Base-by-base conservation (phyloP, 2,888 invertebrate genomes). In the Leptogaster cylindrica region DNA sequence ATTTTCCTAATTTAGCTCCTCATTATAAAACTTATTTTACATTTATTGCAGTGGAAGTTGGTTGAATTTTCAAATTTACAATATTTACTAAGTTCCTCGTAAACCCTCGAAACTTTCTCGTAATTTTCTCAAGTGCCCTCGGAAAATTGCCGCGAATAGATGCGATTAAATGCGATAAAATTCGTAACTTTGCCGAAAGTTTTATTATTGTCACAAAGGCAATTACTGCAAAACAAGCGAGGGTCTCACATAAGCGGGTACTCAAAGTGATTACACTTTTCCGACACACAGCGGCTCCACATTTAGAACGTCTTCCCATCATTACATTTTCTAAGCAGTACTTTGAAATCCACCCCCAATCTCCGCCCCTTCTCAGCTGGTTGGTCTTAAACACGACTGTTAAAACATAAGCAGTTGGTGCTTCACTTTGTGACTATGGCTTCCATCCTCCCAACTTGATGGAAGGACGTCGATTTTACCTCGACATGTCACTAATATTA, bases 201-300 rank as follows among this genome's bases (percentile, higher is more conserved):
- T 39, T 39, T 39, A 39, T 39, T 39, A 12, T 39, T 39, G 14
- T 39, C 4, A 10, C 39, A 10, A 39, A 39, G n/a, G n/a, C 39
- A 39, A 39, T 39, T 39, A 39, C 39, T 39, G 39, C 39, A 39
- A 10, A 12, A 14, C 39, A 14, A 10, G 10, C 10, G 3, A 3
- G 10, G 10, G 10, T 10, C 14, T 3, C 39, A 39, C 39, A 14
- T 39, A 39, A 39, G 10, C 39, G 39, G 5, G 41, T 41, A 41
- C 41, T 41, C 18, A n/a, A 41, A 41, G 41, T 41, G 41, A 41
- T 41, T 41, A 41, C 41, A 41, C 41, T 41, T 41, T 41, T 41
- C 31, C 31, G 6, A 31, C 31, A 31, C 10, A 1, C 31, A 31
- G 10, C 39, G 14, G 39, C 10, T 41, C 12, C 41, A n/a, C 10